A percentile compares a stretch with the other conserved stretches of the same genome.
These are phyloP conservation scores for Diglossa cyanea DNA, from an alignment of 2,797 vertebrate species.

Conservation along the genomic window DNA sequence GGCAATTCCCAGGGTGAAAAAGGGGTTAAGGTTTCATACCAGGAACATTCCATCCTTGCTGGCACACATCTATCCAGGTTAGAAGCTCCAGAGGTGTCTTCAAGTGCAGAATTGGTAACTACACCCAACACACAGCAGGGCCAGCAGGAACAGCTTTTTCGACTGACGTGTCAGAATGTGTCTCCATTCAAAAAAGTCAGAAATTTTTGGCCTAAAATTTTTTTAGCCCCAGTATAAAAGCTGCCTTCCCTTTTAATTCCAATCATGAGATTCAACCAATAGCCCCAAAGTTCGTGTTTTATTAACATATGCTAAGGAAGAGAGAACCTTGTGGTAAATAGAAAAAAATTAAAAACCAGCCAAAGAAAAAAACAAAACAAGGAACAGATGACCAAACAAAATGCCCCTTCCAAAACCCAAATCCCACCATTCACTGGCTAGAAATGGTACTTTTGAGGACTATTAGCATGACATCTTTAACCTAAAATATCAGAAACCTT, in stretches of 20 bases:
- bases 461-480: background rate
- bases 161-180: fast-evolving
- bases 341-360: background rate
- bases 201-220: background rate
- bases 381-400: background rate
- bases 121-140: background rate
- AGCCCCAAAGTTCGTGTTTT: background rate
- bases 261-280: background rate
- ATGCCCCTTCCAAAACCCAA: background rate
- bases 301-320: background rate
- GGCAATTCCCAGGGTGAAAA: background rate
- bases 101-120: background rate
- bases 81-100: background rate
- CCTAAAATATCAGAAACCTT: background rate
- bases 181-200: background rate
- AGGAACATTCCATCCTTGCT: background rate
- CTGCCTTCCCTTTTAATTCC: background rate
- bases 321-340: background rate
- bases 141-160: background rate
- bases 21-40: background rate
- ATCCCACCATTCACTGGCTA: background rate
- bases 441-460: background rate
- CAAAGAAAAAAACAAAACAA: background rate
- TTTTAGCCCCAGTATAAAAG: background rate
- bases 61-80: background rate